phyloP scores from a whole-genome alignment of 2,888 invertebrate genomes.

The Notodonta ziczac region DNA sequence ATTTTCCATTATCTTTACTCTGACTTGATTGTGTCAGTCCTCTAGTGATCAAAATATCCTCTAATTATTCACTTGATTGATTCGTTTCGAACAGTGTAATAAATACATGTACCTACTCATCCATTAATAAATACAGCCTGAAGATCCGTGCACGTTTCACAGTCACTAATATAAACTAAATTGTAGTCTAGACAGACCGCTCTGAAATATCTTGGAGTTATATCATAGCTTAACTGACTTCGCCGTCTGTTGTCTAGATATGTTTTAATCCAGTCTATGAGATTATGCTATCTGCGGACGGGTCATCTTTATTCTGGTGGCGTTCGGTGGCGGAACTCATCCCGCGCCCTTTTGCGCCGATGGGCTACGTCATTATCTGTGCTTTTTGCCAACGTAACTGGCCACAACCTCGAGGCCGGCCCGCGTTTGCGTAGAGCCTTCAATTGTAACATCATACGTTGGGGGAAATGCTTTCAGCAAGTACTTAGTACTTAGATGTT shows the following conservation, averaged over 20 bases:
- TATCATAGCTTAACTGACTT: conserved; percentile 2
- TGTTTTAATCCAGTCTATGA: conserved; percentile 43
- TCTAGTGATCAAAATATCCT: too few species aligned
- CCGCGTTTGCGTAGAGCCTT: conserved; percentile 49
- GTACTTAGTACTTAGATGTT: conserved; percentile 14
- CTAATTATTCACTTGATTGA: too few species aligned
- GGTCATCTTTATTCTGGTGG: conserved; percentile 70
- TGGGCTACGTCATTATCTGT: conserved; percentile 80
- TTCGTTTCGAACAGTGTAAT: too few species aligned
- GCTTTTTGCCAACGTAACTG: conserved; percentile 79
- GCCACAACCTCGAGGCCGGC: conserved; percentile 63
- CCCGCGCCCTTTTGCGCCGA: conserved; percentile 75
- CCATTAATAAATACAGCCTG: neutral
- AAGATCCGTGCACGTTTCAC: neutral
- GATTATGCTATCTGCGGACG: conserved; percentile 41
- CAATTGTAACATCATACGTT: conserved; percentile 44
- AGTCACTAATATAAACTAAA: conserved; percentile 15
- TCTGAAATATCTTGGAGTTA: conserved; percentile 13
- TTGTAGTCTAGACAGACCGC: conserved; percentile 13
- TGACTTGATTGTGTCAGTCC: too few species aligned
- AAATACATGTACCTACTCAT: neutral
- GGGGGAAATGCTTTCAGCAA: conserved; percentile 31
- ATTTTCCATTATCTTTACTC: too few species aligned
- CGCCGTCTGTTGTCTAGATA: conserved; percentile 17
- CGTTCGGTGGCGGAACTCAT: conserved; percentile 65